Evolutionary conservation across 2,888 invertebrate genomes (phyloP), one percentile per base, ranked within the genome.

Genomic region (Rugalucina vietnamica): DNA sequence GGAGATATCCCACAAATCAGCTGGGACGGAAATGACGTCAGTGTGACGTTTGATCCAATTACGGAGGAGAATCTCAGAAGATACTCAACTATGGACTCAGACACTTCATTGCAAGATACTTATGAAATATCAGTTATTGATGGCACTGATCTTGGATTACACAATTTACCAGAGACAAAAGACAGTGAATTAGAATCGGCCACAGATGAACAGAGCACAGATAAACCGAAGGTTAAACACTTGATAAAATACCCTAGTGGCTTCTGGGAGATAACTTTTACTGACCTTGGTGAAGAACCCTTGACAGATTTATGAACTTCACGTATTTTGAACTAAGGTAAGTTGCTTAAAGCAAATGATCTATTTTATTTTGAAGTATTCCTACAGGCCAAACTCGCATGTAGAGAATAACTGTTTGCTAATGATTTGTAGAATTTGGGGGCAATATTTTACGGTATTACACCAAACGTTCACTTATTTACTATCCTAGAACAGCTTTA

Each of bases 181-280:
- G 24, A 24, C 3, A 18, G n/a, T 18, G 2, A 18, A 5, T 24
- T 18, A 14, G 27, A 24, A 10, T 37, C 43, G 1, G 5, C 1
- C 34, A 18, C 8, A 12, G 32, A 65, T 34, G 5, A 24, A 12
- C 32, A 73, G 65, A 32, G 32, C 74, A 49, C 49, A n/a, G 70
- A 73, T 36, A n/a, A n/a, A n/a, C 73, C 73, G 27, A 36, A 49
- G 1, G 73, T 34, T n/a, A 36, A 72, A 32, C 36, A 60, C 18
- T 69, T 73, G 79, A 57, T 76, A 29, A 81, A 85, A 69, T 74
- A 76, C 12, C 85, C 85, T 0, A 81, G 85, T 72, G 78, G 85
- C 5, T 81, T 74, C 72, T 85, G 79, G 81, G 85, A 85, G 27
- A 81, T 81, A n/a, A 69, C 74, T 60, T 54, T 81, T 1, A 78